Percentiles rank a stretch among this genome's conserved stretches.
Evolutionary conservation across 2,797 vertebrate genomes (phyloP).

Genomic region (Chaunax sp.): DNA sequence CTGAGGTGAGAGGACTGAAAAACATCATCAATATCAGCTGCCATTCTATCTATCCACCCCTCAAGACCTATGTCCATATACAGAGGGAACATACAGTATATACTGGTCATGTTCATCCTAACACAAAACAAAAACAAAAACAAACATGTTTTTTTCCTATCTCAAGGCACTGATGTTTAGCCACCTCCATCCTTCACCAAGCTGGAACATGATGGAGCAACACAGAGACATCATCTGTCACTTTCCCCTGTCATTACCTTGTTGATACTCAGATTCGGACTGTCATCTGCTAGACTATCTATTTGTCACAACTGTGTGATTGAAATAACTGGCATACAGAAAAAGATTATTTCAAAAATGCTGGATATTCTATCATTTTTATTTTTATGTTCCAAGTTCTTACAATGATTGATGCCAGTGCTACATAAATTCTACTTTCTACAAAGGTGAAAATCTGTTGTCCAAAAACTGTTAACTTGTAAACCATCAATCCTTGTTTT

Average conservation of each 20-base stretch:
- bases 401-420: constrained; percentile 60
- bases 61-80: constrained; percentile 21
- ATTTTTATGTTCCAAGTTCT: constrained; percentile 70
- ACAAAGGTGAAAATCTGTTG: constrained; percentile 67
- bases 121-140: constrained; percentile 44
- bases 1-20: constrained; percentile 32
- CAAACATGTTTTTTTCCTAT: constrained; percentile 43
- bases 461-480: constrained; percentile 70
- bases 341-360: constrained; percentile 17
- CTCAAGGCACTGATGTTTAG: constrained; percentile 49
- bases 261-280: constrained; percentile 75
- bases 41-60: constrained; percentile 39
- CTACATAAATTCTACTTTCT: constrained; percentile 70
- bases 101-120: constrained; percentile 32
- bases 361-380: constrained; percentile 60
- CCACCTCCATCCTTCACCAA: constrained; percentile 59
- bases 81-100: constrained; percentile 16
- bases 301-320: constrained; percentile 73
- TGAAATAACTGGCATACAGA: constrained; percentile 70
- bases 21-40: constrained; percentile 43
- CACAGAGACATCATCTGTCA: constrained; percentile 79
- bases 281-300: constrained; percentile 64
- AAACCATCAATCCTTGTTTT: constrained; percentile 66
- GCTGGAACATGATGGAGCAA: constrained; percentile 75
- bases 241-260: constrained; percentile 76